A percentile compares a stretch with the other conserved stretches of the same genome.
Evolutionary conservation across 2,113 vertebrate genomes (phyloP).

Genomic region (Calyptommatus sinebrachiatus): DNA sequence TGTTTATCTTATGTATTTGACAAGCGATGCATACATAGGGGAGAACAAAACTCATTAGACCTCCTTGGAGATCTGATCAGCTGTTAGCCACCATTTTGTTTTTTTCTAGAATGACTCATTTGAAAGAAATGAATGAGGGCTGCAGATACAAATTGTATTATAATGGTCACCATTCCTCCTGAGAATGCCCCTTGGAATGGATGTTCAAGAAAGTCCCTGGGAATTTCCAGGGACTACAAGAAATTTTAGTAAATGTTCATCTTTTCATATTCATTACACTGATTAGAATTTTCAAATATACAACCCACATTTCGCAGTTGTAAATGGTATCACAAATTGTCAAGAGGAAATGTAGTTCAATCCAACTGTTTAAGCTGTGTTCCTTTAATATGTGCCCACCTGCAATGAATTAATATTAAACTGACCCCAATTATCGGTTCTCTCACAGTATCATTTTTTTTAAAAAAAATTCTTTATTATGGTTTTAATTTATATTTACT

Average conservation of each 20-base stretch:
- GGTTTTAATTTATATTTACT: no score
- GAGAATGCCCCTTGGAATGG: not conserved
- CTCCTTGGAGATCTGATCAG: not conserved
- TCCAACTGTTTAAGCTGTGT: not conserved
- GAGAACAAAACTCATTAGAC: not conserved
- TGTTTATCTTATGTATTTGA: not conserved
- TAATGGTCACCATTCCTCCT: not conserved
- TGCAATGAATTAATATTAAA: not conserved
- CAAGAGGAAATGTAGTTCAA: not conserved
- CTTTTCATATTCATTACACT: no score
- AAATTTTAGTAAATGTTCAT: not conserved
- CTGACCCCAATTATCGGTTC: not conserved
- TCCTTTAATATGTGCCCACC: not conserved
- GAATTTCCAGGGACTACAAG: not conserved
- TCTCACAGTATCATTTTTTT: no score
- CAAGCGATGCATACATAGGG: not conserved
- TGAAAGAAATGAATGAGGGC: not conserved
- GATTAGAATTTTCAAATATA: not conserved
- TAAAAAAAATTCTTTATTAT: no score
- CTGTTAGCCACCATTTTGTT: not conserved
- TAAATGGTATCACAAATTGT: not conserved
- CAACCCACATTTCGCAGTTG: not conserved
- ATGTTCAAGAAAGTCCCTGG: not conserved
- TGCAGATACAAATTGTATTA: not conserved
- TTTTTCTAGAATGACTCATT: not conserved